These are phyloP conservation scores for Microhierax caerulescens DNA, from an alignment of 2,797 vertebrate species.

Conservation along the genomic window DNA sequence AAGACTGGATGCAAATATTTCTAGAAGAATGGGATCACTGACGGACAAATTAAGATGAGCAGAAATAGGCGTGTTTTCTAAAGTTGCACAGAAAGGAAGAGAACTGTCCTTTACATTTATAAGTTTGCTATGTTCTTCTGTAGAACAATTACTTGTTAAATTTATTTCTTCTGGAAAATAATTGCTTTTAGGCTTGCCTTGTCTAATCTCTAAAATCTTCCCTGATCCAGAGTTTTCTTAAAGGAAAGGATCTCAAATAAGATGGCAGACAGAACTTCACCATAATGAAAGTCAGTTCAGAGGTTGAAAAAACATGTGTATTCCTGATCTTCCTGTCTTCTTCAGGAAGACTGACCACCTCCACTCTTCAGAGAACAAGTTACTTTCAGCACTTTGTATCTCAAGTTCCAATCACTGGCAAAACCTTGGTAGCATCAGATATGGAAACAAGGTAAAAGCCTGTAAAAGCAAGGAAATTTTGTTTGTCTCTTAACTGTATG, in stretches of 20 bases:
- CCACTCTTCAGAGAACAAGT: not conserved
- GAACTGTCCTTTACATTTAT: not conserved
- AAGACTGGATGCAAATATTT: not conserved
- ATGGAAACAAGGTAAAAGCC: not conserved
- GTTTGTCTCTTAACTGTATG: not conserved
- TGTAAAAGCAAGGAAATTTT: not conserved
- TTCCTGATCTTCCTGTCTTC: not conserved
- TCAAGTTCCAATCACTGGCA: not conserved
- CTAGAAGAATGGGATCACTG: not conserved
- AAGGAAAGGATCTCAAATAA: not conserved
- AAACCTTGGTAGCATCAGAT: not conserved
- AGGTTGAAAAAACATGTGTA: not conserved
- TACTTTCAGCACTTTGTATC: not conserved
- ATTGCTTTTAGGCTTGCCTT: not conserved
- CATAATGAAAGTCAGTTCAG: not conserved
- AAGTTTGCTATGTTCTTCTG: not conserved
- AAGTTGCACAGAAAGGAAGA: not conserved
- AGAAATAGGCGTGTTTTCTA: not conserved
- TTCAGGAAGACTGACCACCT: not conserved
- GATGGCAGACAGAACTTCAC: not conserved
- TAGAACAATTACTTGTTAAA: not conserved
- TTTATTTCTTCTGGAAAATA: not conserved
- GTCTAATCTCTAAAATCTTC: not conserved
- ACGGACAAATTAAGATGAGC: not conserved
- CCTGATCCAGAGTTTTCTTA: not conserved